Conservation (phyloP, 35 echinoderm and acorn worm genomes). For the Ophioderma brevispina region DNA sequence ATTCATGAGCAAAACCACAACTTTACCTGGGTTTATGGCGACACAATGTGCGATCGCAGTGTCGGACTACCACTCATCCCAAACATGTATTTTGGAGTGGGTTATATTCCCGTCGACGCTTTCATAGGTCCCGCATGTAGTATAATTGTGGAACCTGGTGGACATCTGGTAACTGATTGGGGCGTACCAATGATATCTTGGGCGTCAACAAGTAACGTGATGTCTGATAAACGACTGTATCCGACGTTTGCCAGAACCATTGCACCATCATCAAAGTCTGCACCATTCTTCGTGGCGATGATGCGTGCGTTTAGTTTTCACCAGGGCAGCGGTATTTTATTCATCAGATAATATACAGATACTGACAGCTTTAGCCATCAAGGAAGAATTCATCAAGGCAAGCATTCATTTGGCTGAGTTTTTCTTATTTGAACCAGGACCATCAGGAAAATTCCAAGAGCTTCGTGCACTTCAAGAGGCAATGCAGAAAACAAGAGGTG, state of each 20-base stretch:
- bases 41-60: not conserved
- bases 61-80: not conserved
- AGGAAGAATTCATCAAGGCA: not conserved
- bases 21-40: not conserved
- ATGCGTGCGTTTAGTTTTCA: slow-evolving; percentile 36
- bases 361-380: not conserved
- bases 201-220: slow-evolving; percentile 32
- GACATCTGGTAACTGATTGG: slow-evolving; percentile 61
- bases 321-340: slow-evolving; percentile 46
- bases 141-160: slow-evolving; percentile 64
- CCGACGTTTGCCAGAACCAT: slow-evolving; percentile 73
- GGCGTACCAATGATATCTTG: slow-evolving; percentile 80
- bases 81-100: not conserved
- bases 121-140: slow-evolving; percentile 74
- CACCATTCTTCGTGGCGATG: slow-evolving; percentile 44
- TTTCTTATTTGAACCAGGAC: not conserved
- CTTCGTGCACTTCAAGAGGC: not conserved
- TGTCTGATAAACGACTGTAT: slow-evolving; percentile 64
- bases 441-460: not conserved
- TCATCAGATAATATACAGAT: not conserved
- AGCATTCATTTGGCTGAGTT: not conserved
- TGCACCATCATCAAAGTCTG: slow-evolving; percentile 58
- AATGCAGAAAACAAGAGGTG: not conserved
- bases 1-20: not conserved
- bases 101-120: slow-evolving; percentile 1